A percentile compares a stretch with the other conserved stretches of the same genome.
Evolutionary conservation across 1,140 invertebrate species (phyloP).

Genomic region (Drosophila mayri): DNA sequence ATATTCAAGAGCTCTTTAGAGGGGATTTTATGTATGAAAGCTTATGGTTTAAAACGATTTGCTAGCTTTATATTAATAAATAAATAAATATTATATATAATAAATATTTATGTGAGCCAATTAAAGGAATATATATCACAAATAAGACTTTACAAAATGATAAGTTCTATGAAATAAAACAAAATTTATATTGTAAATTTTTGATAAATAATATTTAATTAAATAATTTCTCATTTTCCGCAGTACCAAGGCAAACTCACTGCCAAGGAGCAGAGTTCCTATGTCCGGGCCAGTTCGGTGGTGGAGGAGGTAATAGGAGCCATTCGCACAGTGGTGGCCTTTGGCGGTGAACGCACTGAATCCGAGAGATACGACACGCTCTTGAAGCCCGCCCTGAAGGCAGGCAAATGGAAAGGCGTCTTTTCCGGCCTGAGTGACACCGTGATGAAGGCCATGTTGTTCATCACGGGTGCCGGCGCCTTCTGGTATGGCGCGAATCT

Average conservation of each 20-base stretch:
- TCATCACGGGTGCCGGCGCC: conserved; percentile 91
- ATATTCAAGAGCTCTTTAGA: background rate
- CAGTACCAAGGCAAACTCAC: conserved; percentile 91
- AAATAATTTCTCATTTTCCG: conserved; percentile 83
- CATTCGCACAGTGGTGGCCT: conserved; percentile 92
- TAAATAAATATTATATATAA: no score
- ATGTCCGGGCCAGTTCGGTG: conserved; percentile 90
- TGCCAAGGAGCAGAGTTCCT: conserved; percentile 89
- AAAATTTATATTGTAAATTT: background rate
- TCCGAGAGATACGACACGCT: conserved; percentile 88
- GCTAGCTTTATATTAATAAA: no score
- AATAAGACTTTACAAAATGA: no score
- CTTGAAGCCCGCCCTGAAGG: conserved; percentile 85
- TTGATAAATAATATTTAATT: background rate
- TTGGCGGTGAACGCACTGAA: conserved; percentile 91
- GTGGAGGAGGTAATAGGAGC: conserved; percentile 92
- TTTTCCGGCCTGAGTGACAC: conserved; percentile 91
- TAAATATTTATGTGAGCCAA: background rate
- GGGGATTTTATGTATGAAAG: no score
- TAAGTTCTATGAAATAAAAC: no score
- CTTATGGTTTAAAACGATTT: no score
- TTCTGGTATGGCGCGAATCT: conserved; percentile 94
- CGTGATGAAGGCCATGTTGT: conserved; percentile 93
- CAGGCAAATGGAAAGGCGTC: conserved; percentile 90
- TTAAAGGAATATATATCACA: background rate